phyloP scores from a whole-genome alignment of 2,113 vertebrate genomes.

The Tachuris rubrigastra region DNA sequence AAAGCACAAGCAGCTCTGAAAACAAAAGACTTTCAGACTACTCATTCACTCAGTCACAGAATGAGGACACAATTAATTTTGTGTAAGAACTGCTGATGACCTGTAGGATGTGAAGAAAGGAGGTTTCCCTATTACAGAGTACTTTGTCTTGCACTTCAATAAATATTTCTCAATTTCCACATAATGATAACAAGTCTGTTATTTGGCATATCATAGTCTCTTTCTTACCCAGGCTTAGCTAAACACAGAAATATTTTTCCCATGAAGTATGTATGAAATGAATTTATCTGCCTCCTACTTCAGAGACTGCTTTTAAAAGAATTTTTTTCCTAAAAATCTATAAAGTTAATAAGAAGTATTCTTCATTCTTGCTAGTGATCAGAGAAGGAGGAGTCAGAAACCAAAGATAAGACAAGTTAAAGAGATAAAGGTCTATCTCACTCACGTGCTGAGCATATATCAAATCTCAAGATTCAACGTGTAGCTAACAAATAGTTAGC shows the following conservation, averaged over 20 bases:
- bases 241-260: not conserved
- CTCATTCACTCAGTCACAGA: not conserved
- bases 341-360: not conserved
- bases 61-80: not conserved
- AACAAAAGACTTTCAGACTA: constrained; percentile 15
- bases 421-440: not conserved
- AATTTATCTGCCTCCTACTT: not conserved
- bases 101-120: not conserved
- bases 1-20: not conserved
- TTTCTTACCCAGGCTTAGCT: not conserved
- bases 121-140: not conserved
- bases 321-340: not conserved
- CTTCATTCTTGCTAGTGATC: not conserved
- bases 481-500: not conserved
- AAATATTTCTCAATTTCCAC: not conserved
- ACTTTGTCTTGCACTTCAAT: not conserved
- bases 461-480: not conserved
- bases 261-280: not conserved
- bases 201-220: not conserved
- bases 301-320: not conserved
- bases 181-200: not conserved
- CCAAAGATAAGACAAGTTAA: not conserved
- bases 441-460: not conserved
- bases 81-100: not conserved
- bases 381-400: not conserved